Percentiles rank a stretch among this genome's conserved stretches.
phyloP scores from a whole-genome alignment of 2,888 invertebrate species.

The Petrolisthes manimaculis region DNA sequence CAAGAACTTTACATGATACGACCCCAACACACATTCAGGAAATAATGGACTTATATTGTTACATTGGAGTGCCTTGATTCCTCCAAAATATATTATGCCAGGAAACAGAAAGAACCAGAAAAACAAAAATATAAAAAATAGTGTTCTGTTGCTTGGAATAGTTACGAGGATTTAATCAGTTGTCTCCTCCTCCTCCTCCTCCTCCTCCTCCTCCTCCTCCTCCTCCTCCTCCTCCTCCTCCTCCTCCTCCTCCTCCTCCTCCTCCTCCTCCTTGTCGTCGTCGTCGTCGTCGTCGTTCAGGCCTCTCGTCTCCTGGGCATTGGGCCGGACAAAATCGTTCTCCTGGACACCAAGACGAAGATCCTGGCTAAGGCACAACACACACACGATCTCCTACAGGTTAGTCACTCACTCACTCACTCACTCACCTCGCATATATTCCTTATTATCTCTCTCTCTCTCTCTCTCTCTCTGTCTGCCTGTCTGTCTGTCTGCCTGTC shows the following conservation, averaged over 20 bases:
- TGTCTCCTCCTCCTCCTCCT: conserved; percentile 4
- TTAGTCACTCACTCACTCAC: conserved; percentile 64
- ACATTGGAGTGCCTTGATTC: no score
- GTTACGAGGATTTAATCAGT: neutral
- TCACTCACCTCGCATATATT: no score
- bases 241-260: conserved; percentile 1
- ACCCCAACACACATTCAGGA: no score
- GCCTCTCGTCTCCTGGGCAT: conserved; percentile 75
- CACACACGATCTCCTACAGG: conserved; percentile 74
- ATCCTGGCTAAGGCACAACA: conserved; percentile 73
- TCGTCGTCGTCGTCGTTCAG: conserved; percentile 69
- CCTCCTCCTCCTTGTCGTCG: conserved; percentile 2
- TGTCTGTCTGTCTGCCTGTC: neutral
- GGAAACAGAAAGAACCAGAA: neutral
- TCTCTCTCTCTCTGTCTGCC: neutral
- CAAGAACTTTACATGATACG: no score
- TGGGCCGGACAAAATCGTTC: conserved; percentile 74
- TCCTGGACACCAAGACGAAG: conserved; percentile 76
- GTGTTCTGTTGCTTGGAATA: no score
- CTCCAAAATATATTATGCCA: neutral
- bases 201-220: conserved; percentile 10
- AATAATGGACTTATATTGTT: no score
- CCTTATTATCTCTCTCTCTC: neutral
- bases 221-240: conserved; percentile 4
- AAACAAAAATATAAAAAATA: neutral